Conservation (phyloP, 2,888 invertebrate genomes). For the Drosophila tanythrix region DNA sequence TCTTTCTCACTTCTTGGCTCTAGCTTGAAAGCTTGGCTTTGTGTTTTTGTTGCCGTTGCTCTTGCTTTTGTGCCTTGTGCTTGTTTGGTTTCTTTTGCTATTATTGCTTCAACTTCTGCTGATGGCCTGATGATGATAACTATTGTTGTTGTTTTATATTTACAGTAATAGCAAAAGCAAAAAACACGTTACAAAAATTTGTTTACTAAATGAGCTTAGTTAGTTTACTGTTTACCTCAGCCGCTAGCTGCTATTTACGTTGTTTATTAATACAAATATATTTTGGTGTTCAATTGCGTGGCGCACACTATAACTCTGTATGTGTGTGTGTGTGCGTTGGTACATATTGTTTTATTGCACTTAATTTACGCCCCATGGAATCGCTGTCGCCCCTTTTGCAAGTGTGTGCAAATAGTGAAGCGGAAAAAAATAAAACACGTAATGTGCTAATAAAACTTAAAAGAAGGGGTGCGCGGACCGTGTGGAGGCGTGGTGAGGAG, state of each 20-base stretch:
- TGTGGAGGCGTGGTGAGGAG: background rate
- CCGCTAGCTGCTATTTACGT: constrained; percentile 21
- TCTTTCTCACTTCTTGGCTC: constrained; percentile 4
- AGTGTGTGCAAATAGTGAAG: constrained; percentile 12
- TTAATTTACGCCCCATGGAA: constrained; percentile 69
- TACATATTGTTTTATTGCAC: constrained; percentile 61
- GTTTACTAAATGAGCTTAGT: constrained; percentile 46
- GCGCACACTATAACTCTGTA: constrained; percentile 10
- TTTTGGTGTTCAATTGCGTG: constrained; percentile 23
- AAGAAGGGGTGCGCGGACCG: constrained; percentile 38
- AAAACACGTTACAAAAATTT: constrained; percentile 39
- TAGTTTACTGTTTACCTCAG: constrained; percentile 10
- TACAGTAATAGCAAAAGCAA: constrained; percentile 26
- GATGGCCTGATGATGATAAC: constrained; percentile 51
- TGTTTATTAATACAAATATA: constrained; percentile 36
- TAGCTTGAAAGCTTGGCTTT: constrained; percentile 32
- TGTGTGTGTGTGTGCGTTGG: constrained; percentile 8
- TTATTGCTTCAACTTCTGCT: constrained; percentile 20
- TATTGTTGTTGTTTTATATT: constrained; percentile 26
- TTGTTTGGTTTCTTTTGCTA: constrained; percentile 35
- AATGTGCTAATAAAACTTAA: constrained; percentile 71
- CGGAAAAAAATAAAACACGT: constrained; percentile 51
- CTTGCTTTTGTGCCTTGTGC: constrained; percentile 27
- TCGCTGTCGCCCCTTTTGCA: constrained; percentile 30
- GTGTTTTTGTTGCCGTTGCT: constrained; percentile 23